Base-by-base conservation (phyloP, 2,888 invertebrate genomes). In the Stenoptilia bipunctidactyla region DNA sequence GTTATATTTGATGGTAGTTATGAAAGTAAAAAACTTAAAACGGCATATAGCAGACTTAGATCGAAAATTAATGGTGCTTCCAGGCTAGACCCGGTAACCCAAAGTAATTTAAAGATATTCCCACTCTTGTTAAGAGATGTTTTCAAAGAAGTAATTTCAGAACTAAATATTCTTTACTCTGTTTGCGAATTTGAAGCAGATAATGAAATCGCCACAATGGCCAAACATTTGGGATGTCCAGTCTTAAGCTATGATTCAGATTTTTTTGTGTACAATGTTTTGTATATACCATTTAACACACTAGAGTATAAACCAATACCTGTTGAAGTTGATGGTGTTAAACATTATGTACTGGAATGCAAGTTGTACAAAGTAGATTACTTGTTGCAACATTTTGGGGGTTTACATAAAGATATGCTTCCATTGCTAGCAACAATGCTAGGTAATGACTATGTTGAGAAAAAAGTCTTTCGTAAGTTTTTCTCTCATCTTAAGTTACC, bases 171-270 rank as follows among this genome's bases (percentile, higher is more conserved):
- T 6, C 85, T 86, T 8, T 86, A 88, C 45, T 89, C 90, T 36
- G 87, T 92, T 39, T 92, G 94, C 58, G 88, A 92, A 50, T 94
- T 92, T 66, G 97, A 98, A 71, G 96, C 96, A 1, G 98, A 98
- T 64, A 89, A 90, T 50, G 92, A 94, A 57, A 89, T 96, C 40
- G 96, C 96, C 0, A 89, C 90, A 0, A 68, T 97, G 50, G 93
- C 96, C 0, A 88, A 90, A 47, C 84, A 88, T 41, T 75, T 95
- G 1, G 82, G 90, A 30, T 96, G 95, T 54, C 96, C 97, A 0
- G 91, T 98, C 1, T 66, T 98, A 2, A 96, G 96, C 57, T 93
- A 92, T 52, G 98, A 98, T 71, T 97, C 97, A 0, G 98, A 98
- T 74, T 98, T 96, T 73, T 96, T 90, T 58, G 90, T 98, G 47